Percentiles rank a stretch among this genome's conserved stretches.
These are phyloP conservation scores for Tokudaia tokunoshimensis DNA, from an alignment of 2,797 vertebrate genomes.

Conservation along the genomic window DNA sequence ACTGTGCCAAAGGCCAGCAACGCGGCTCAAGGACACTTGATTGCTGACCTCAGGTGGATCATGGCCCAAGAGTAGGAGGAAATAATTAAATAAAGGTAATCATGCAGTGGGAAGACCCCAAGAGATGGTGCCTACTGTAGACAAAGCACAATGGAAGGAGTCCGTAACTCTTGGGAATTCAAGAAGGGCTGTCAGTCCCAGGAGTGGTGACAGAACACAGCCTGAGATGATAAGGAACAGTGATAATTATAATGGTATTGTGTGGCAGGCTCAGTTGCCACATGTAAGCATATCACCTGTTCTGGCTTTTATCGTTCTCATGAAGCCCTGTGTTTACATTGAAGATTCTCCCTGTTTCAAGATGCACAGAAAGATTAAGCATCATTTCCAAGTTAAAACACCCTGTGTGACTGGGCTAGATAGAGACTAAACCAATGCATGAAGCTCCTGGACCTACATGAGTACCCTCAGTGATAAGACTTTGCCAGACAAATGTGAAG, in stretches of 20 bases:
- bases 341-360: not conserved
- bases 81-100: not conserved
- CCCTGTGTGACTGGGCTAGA: not conserved
- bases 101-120: not conserved
- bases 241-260: not conserved
- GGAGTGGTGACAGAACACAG: not conserved
- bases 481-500: not conserved
- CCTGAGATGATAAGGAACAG: not conserved
- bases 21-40: not conserved
- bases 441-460: not conserved
- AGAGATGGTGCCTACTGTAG: not conserved
- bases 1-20: not conserved
- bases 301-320: not conserved
- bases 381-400: not conserved
- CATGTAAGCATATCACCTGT: not conserved
- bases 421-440: not conserved
- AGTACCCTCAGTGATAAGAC: not conserved
- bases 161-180: not conserved
- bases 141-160: not conserved
- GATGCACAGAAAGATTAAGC: not conserved
- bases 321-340: not conserved
- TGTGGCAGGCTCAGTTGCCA: not conserved
- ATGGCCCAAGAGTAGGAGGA: not conserved
- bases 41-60: not conserved
- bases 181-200: not conserved